These are phyloP conservation scores for Catamblyrhynchus diadema DNA, from an alignment of 2,797 vertebrate genomes.

Conservation along the genomic window DNA sequence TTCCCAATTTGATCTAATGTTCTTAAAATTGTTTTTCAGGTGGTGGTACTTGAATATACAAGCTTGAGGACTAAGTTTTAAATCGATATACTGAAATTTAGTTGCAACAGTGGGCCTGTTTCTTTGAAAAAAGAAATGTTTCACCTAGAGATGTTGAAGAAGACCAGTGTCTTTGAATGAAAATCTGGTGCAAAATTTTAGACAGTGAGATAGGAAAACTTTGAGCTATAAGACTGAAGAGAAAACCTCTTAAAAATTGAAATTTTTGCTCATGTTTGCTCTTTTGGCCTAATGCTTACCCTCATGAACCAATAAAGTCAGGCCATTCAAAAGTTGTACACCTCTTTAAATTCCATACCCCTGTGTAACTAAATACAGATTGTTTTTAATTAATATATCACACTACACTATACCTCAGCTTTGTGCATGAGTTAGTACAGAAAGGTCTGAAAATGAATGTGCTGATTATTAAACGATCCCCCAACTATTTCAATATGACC, in stretches of 20 bases:
- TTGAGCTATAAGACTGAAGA: background rate
- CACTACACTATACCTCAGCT: background rate
- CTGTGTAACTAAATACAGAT: background rate
- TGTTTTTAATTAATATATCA: background rate
- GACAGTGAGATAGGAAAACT: background rate
- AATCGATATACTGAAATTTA: background rate
- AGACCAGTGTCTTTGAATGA: background rate
- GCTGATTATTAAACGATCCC: background rate
- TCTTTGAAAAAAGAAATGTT: background rate
- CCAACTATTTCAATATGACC: background rate
- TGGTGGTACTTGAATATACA: background rate
- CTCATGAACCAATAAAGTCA: background rate
- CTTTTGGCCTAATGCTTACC: background rate
- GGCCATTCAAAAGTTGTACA: background rate
- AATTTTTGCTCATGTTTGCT: background rate
- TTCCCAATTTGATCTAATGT: background rate
- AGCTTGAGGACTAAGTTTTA: background rate
- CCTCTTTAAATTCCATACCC: background rate
- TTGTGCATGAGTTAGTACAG: background rate
- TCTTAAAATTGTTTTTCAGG: background rate
- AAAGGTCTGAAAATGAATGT: background rate
- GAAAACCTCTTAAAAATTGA: background rate
- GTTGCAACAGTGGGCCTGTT: background rate
- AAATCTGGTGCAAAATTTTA: background rate
- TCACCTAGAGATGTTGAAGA: background rate